phyloP scores from a whole-genome alignment of 1,140 invertebrate species.

The Eubasilissa regina region DNA sequence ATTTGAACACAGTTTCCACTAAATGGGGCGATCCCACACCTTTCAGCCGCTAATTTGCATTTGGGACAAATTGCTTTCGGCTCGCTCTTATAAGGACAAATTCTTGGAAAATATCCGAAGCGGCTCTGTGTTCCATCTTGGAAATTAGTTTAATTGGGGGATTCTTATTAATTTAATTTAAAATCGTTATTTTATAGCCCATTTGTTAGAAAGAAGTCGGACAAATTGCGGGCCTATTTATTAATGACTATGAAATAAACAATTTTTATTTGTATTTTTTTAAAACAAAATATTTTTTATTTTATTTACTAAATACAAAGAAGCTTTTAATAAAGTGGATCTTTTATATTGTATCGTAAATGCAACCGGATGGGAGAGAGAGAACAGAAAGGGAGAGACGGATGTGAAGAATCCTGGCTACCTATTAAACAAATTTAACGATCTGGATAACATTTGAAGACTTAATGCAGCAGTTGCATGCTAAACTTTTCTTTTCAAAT shows the following conservation, averaged over 20 bases:
- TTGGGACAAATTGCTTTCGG: slow-evolving; percentile 12
- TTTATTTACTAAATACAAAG: no score
- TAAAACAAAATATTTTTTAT: background rate
- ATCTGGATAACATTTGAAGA: no score
- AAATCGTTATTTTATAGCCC: slow-evolving; percentile 29
- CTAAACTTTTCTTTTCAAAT: no score
- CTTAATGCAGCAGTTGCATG: no score
- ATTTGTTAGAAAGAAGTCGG: background rate
- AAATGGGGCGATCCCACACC: background rate
- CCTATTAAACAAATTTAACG: no score
- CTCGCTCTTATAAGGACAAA: slow-evolving; percentile 16
- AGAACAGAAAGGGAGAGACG: no score
- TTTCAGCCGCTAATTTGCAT: slow-evolving; percentile 1
- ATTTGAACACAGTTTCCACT: slow-evolving; percentile 4
- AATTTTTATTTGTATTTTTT: background rate
- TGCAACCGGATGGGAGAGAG: no score
- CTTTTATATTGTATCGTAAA: no score
- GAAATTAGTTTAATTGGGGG: slow-evolving; percentile 25
- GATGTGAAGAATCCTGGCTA: no score
- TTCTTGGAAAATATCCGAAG: background rate
- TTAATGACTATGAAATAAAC: slow-evolving; percentile 8
- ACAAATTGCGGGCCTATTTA: background rate
- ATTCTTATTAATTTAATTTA: slow-evolving; percentile 34
- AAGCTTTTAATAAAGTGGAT: no score
- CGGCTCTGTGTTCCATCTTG: slow-evolving; percentile 6